Evolutionary conservation across 23 tunicate genomes (phyloP).

Genomic region (Halocynthia roretzi): DNA sequence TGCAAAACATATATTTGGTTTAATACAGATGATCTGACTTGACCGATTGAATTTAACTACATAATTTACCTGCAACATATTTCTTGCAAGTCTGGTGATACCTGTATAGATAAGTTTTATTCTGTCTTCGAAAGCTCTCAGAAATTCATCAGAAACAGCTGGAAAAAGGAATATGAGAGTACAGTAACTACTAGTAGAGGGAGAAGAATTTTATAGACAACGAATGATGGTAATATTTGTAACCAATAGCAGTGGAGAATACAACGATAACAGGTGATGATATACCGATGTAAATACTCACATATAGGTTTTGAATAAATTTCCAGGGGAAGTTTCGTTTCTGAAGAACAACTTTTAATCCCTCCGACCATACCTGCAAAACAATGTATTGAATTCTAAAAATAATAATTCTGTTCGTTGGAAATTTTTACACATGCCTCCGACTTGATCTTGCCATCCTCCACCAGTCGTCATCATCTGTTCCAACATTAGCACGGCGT

Average conservation of each 20-base stretch:
- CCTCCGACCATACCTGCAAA: conserved; percentile 55
- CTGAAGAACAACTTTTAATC: conserved; percentile 48
- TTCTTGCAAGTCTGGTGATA: conserved; percentile 80
- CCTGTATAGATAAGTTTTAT: conserved; percentile 88
- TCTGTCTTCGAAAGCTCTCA: conserved; percentile 19
- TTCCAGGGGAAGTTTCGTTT: conserved; percentile 37
- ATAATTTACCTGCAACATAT: conserved; percentile 35
- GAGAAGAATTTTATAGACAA: too few relatives aligned
- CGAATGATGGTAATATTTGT: too few relatives aligned
- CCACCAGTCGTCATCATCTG: conserved; percentile 93
- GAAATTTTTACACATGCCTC: conserved; percentile 26
- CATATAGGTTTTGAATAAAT: conserved; percentile 35
- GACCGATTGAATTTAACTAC: background rate
- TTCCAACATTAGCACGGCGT: conserved; percentile 78
- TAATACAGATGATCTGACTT: background rate
- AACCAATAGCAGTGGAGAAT: too few relatives aligned
- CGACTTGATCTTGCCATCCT: conserved; percentile 97
- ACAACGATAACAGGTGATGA: too few relatives aligned
- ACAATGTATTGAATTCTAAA: background rate
- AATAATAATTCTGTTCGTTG: background rate
- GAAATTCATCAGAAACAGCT: conserved; percentile 31
- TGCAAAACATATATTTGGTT: conserved; percentile 6
- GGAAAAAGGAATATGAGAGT: background rate
- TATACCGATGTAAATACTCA: background rate
- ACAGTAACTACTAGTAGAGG: too few relatives aligned